Base-by-base conservation (phyloP, 2,888 invertebrate genomes). In the Aleiodes alternator region DNA sequence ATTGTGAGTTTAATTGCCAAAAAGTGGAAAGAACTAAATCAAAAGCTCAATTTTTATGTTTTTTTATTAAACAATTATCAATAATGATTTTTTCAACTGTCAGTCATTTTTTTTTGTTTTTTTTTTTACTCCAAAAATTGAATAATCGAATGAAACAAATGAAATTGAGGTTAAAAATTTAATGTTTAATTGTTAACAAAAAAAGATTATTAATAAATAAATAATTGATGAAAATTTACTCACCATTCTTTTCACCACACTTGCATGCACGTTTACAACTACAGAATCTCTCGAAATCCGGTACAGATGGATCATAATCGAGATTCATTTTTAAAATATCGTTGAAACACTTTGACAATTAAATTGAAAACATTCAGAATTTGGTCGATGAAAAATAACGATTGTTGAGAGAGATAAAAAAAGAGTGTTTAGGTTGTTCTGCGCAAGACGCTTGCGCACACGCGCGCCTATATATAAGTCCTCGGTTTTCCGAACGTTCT, bases 221-320 rank as follows among this genome's bases (percentile, higher is more conserved):
- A 23, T 23, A 9, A 12, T 29, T 6, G 31, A 16, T 29, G 1
- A 57, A 31, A 57, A 57, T 57, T 9, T 0, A 9, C 59, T 59
- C 38, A 59, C 59, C 59, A 34, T 31, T 59, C 11, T n/a, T 38
- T 3, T 59, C 34, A 34, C 59, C 59, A 59, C 59, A 59, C 6
- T 0, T 11, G 9, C 59, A 59, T 31, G 59, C 57, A 11, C n/a
- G 38, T n/a, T 5, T 12, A 38, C 59, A 59, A n/a, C n/a, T 1
- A 2, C 59, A 59, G 59, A 59, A 59, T 12, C 38, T 59, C 59
- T 59, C 59, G 8, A 59, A n/a, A 34, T n/a, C 34, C n/a, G 59
- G 6, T 4, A 34, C 34, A 34, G 23, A 57, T n/a, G 57, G 57
- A 57, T 59, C 59, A n/a, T 59, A 59, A 34, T 59, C 34, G 12